A percentile compares a stretch with the other conserved stretches of the same genome.
These are phyloP conservation scores for Augochlorella aurata DNA, from an alignment of 2,888 invertebrate genomes.

Conservation along the genomic window DNA sequence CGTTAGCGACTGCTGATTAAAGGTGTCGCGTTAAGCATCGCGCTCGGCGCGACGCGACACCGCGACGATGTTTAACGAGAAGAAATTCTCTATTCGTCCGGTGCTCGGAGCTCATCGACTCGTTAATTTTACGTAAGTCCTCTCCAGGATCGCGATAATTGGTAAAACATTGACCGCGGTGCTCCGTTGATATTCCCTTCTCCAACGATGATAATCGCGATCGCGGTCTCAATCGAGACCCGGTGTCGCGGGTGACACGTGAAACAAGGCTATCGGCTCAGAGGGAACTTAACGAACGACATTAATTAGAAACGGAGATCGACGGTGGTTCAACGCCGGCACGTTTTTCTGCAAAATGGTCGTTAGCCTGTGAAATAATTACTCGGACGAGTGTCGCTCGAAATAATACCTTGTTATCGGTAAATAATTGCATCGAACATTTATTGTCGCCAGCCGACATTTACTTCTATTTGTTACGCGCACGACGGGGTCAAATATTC, in stretches of 20 bases:
- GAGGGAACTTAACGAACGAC: slow-evolving; percentile 14
- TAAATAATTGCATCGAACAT: slow-evolving; percentile 15
- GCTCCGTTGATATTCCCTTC: not conserved
- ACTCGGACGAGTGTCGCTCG: slow-evolving; percentile 20
- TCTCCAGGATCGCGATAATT: slow-evolving; percentile 24
- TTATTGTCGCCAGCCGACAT: not conserved
- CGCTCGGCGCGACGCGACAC: not conserved
- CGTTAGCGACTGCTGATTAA: slow-evolving; percentile 25
- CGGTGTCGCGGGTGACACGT: slow-evolving; percentile 12
- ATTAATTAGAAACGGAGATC: slow-evolving; percentile 16
- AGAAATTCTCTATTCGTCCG: slow-evolving; percentile 9
- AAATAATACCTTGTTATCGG: slow-evolving; percentile 28
- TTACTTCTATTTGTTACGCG: not conserved
- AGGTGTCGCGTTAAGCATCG: slow-evolving; percentile 3
- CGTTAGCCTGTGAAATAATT: slow-evolving; percentile 35
- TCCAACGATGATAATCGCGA: slow-evolving; percentile 1
- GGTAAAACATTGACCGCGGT: not conserved
- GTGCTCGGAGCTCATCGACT: slow-evolving; percentile 32
- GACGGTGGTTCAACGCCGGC: slow-evolving; percentile 17
- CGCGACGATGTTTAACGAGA: slow-evolving; percentile 15
- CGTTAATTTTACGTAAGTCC: slow-evolving; percentile 42
- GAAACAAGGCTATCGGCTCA: not conserved
- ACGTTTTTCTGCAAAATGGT: slow-evolving; percentile 24
- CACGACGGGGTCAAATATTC: not conserved
- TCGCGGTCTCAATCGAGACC: not conserved